A percentile compares a stretch with the other conserved stretches of the same genome.
These are phyloP conservation scores for Papilio polyxenes DNA, from an alignment of 1,140 invertebrate species.

Conservation along the genomic window DNA sequence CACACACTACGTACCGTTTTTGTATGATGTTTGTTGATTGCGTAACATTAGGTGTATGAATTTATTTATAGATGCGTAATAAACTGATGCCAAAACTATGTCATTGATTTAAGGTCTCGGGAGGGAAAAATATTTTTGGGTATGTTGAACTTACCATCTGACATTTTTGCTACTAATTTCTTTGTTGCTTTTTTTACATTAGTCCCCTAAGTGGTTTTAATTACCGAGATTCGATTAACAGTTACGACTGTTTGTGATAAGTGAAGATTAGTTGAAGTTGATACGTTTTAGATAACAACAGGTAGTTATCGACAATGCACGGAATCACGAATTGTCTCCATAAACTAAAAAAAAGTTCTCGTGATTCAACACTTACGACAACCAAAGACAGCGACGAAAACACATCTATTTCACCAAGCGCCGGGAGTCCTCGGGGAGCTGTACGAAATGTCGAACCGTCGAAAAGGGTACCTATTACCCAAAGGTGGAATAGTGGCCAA, in stretches of 20 bases:
- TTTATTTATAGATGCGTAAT: slow-evolving; percentile 6
- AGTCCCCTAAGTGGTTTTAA: neutral
- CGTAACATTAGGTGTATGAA: neutral
- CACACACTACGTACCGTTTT: neutral
- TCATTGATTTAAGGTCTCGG: neutral
- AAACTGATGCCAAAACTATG: neutral
- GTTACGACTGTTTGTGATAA: neutral
- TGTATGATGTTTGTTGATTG: neutral
- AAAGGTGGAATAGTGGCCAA: slow-evolving; percentile 55
- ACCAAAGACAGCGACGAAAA: slow-evolving; percentile 62
- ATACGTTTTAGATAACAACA: slow-evolving; percentile 14
- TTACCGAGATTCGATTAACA: slow-evolving; percentile 46
- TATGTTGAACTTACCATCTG: neutral
- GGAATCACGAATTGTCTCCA: slow-evolving; percentile 67
- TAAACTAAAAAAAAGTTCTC: slow-evolving; percentile 57
- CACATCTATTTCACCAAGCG: slow-evolving; percentile 62
- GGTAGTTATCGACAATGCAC: slow-evolving; percentile 56
- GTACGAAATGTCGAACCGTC: slow-evolving; percentile 44
- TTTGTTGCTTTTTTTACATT: neutral
- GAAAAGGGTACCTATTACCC: slow-evolving; percentile 57
- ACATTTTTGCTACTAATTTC: neutral
- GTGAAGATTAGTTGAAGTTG: neutral
- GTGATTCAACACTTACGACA: slow-evolving; percentile 61
- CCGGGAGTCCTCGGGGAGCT: slow-evolving; percentile 53
- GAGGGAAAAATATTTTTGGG: neutral